A percentile compares a stretch with the other conserved stretches of the same genome.
Evolutionary conservation across 2,113 vertebrate species (phyloP).

Genomic region (Cyphomyrus discorhynchus): DNA sequence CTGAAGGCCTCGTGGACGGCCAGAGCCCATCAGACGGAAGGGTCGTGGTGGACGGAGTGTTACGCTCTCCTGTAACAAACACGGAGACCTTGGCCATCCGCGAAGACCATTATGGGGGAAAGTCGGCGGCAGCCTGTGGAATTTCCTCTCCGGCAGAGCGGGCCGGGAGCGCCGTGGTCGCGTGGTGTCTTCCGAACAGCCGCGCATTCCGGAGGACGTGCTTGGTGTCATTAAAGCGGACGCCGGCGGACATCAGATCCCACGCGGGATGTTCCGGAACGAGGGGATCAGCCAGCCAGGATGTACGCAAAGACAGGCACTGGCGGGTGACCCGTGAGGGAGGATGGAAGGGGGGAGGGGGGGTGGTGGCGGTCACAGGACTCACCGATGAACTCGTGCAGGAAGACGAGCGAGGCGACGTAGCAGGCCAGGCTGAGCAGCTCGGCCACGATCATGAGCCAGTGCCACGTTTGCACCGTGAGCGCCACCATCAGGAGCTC

Average conservation of each 20-base stretch:
- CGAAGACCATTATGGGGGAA: constrained; percentile 38
- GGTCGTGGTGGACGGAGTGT: neutral
- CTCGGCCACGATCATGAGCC: constrained; percentile 96
- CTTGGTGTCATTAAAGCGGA: neutral
- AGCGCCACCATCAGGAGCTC: constrained; percentile 96
- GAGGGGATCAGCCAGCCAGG: neutral
- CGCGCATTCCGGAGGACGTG: constrained; percentile 20
- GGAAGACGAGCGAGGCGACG: constrained; percentile 88
- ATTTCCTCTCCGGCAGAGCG: constrained; percentile 49
- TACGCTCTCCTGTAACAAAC: constrained; percentile 41
- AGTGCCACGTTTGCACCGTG: constrained; percentile 95
- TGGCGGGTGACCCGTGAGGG: neutral
- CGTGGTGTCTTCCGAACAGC: neutral
- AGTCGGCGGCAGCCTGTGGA: constrained; percentile 40
- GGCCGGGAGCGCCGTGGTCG: neutral
- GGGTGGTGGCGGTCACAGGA: neutral
- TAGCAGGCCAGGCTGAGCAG: constrained; percentile 90
- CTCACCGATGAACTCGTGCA: constrained; percentile 94
- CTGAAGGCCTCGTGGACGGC: neutral
- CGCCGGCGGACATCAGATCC: neutral
- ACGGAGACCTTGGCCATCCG: constrained; percentile 31
- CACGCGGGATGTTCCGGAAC: neutral
- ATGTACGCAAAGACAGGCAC: neutral
- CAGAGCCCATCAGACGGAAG: neutral
- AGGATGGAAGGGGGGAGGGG: no score